These are phyloP conservation scores for Bombus ignitus DNA, from an alignment of 1,140 invertebrate genomes.

Conservation along the genomic window DNA sequence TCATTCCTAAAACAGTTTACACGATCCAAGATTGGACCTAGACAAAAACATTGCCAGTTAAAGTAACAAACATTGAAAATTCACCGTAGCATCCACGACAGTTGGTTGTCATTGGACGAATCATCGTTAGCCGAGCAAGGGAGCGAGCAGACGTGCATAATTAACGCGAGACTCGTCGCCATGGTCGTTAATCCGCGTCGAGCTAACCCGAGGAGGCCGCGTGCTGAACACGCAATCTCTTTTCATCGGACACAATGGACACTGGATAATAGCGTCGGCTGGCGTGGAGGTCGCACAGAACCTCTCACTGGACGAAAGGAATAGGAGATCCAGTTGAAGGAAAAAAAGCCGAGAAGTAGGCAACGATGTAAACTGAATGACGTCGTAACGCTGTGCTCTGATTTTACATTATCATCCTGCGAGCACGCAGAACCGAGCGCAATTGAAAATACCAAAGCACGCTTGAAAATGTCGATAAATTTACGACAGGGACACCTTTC, in stretches of 20 bases:
- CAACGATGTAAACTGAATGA: constrained; percentile 31
- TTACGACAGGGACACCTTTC: neutral
- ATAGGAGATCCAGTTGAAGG: no score
- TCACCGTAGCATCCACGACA: neutral
- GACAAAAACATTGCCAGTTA: neutral
- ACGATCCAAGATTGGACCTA: neutral
- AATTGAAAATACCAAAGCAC: constrained; percentile 63
- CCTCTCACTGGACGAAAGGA: neutral
- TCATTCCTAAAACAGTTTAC: no score
- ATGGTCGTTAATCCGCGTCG: constrained; percentile 37
- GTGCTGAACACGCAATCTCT: constrained; percentile 39
- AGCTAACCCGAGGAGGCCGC: constrained; percentile 1
- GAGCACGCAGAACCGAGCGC: constrained; percentile 10
- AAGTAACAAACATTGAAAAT: constrained; percentile 16
- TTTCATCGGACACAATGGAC: constrained; percentile 43
- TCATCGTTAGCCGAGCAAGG: constrained; percentile 23
- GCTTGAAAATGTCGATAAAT: constrained; percentile 67
- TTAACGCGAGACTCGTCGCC: constrained; percentile 23
- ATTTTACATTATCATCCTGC: constrained; percentile 46
- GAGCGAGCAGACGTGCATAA: constrained; percentile 35
- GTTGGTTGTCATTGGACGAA: neutral
- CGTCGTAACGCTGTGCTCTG: neutral
- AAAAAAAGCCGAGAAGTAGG: neutral
- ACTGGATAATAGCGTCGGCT: constrained; percentile 44
- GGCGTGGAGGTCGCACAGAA: neutral